These are phyloP conservation scores for Tridacna crocea DNA, from an alignment of 2,888 invertebrate species.

Conservation along the genomic window DNA sequence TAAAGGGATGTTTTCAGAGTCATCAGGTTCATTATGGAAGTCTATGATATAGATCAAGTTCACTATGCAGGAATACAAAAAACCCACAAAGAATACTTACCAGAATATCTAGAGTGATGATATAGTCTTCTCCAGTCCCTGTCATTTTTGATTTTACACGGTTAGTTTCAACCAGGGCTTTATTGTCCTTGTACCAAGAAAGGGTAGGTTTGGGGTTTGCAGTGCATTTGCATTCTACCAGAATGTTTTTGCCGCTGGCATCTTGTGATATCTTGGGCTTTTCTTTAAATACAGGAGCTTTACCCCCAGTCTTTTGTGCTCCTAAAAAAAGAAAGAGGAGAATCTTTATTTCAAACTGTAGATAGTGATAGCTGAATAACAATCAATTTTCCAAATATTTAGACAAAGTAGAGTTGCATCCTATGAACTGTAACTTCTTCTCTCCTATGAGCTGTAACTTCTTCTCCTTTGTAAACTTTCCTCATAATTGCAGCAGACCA, in stretches of 20 bases:
- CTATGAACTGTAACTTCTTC: neutral
- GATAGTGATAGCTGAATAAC: too few species aligned
- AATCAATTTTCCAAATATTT: too few species aligned
- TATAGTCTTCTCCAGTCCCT: conserved; percentile 91
- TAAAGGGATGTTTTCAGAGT: too few species aligned
- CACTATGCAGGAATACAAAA: too few species aligned
- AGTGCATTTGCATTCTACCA: conserved; percentile 96
- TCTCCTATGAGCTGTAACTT: neutral
- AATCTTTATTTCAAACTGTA: neutral
- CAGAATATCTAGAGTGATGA: conserved; percentile 90
- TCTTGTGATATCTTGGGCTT: conserved; percentile 99
- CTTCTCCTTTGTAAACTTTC: neutral
- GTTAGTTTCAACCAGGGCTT: conserved; percentile 90
- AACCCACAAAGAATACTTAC: conserved; percentile 85
- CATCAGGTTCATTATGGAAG: too few species aligned
- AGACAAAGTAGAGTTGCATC: too few species aligned
- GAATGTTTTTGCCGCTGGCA: conserved; percentile 97
- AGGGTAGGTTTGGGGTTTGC: conserved; percentile 97
- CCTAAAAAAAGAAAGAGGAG: conserved; percentile 32
- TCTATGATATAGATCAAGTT: too few species aligned
- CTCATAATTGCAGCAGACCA: neutral
- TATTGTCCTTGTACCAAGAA: conserved; percentile 97
- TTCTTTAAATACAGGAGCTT: conserved; percentile 96
- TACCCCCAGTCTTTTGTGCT: conserved; percentile 62
- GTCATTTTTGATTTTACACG: conserved; percentile 93